phyloP scores from a whole-genome alignment of 2,888 invertebrate genomes.

The Monoplex corrugatus region DNA sequence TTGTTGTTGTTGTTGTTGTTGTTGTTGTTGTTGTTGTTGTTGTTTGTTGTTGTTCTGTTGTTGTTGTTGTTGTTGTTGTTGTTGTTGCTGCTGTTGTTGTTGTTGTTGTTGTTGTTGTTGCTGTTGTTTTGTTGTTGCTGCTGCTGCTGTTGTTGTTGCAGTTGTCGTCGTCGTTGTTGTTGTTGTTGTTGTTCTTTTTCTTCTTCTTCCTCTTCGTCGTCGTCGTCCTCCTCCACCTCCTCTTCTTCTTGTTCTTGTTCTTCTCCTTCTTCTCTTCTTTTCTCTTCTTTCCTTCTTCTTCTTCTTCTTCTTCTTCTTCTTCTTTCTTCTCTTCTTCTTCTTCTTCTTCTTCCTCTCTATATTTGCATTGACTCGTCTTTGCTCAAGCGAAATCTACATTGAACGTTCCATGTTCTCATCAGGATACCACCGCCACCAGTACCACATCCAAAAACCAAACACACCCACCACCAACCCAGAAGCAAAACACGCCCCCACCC shows the following conservation, averaged over 20 bases:
- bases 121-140: neutral
- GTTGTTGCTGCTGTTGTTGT: neutral
- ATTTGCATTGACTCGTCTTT: neutral
- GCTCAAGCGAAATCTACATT: no score
- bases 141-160: neutral
- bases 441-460: no score
- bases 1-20: neutral
- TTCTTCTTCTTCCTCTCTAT: neutral
- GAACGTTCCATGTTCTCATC: neutral
- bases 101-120: neutral
- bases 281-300: neutral
- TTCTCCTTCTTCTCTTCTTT: neutral
- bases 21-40: neutral
- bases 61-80: neutral
- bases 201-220: neutral
- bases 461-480: neutral
- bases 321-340: neutral
- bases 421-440: neutral
- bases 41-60: no score
- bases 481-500: neutral
- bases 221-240: no score
- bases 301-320: neutral
- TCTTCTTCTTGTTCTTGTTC: no score
- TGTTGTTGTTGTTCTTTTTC: neutral
- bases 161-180: neutral